phyloP scores from a whole-genome alignment of 2,888 invertebrate species.

The Rhingia rostrata region DNA sequence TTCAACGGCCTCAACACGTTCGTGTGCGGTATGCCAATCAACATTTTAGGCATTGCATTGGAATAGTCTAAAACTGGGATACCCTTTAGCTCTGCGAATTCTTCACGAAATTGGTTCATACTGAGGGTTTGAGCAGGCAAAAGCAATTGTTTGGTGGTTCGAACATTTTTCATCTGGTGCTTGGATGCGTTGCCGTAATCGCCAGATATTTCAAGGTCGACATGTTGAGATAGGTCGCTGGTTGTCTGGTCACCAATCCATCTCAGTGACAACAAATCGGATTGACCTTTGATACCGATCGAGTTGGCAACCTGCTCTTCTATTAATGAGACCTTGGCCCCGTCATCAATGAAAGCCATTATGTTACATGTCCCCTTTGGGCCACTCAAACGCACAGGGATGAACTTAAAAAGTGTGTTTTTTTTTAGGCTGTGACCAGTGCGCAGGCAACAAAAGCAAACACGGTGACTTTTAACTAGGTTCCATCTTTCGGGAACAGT shows the following conservation, averaged over 20 bases:
- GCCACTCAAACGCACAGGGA: conserved; percentile 8
- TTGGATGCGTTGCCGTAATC: background rate
- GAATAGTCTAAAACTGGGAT: conserved; percentile 30
- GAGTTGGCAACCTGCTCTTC: conserved; percentile 21
- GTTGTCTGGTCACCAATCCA: conserved; percentile 2
- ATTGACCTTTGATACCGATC: conserved; percentile 21
- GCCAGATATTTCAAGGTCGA: background rate
- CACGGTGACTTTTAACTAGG: conserved; percentile 2
- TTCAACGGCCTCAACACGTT: conserved; percentile 5
- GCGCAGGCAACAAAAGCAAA: conserved; percentile 22
- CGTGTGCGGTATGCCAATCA: conserved; percentile 35
- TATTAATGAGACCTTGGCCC: conserved; percentile 5
- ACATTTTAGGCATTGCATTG: conserved; percentile 2
- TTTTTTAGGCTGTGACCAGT: conserved; percentile 10
- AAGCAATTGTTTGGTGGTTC: conserved; percentile 9
- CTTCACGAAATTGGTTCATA: background rate
- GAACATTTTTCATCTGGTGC: background rate
- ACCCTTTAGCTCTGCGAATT: conserved; percentile 16
- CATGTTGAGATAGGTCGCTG: background rate
- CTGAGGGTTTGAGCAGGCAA: background rate
- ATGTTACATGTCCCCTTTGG: conserved; percentile 5
- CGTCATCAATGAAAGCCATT: conserved; percentile 33
- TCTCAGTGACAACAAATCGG: conserved; percentile 12
- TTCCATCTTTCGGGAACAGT: conserved; percentile 3
- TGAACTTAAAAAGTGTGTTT: conserved; percentile 19